phyloP scores from a whole-genome alignment of 2,888 invertebrate species.

The Eudemis profundana region DNA sequence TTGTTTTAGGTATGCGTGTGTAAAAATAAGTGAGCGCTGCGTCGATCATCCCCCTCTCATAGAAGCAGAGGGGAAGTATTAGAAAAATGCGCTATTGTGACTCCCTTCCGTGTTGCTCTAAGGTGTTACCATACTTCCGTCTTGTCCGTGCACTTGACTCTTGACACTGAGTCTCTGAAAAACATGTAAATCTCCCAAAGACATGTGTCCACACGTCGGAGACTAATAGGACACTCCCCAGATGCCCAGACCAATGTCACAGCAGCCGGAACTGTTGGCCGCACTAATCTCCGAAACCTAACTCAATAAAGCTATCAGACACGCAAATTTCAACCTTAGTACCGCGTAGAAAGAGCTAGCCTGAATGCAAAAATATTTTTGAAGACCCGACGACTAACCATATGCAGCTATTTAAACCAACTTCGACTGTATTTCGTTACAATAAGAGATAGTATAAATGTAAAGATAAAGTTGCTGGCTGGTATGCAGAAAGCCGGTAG shows the following conservation, averaged over 20 bases:
- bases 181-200: conserved; percentile 28
- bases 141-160: conserved; percentile 21
- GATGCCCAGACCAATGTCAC: conserved; percentile 32
- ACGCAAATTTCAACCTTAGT: conserved; percentile 49
- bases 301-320: background rate
- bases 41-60: too few relatives aligned
- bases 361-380: conserved; percentile 45
- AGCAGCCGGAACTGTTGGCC: conserved; percentile 24
- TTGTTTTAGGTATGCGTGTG: too few relatives aligned
- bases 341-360: conserved; percentile 34
- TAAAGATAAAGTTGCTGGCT: conserved; percentile 47
- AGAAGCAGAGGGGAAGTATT: too few relatives aligned
- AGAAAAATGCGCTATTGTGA: too few relatives aligned
- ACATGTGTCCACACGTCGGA: background rate
- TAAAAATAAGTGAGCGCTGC: too few relatives aligned
- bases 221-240: conserved; percentile 27
- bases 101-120: too few relatives aligned
- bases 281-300: background rate
- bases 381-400: conserved; percentile 47
- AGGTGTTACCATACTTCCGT: background rate
- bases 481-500: conserved; percentile 7
- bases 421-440: conserved; percentile 50
- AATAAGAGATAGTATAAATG: conserved; percentile 46
- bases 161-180: conserved; percentile 33
- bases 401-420: conserved; percentile 33